Evolutionary conservation across 2,797 vertebrate genomes (phyloP).

Genomic region (Helostoma temminkii): DNA sequence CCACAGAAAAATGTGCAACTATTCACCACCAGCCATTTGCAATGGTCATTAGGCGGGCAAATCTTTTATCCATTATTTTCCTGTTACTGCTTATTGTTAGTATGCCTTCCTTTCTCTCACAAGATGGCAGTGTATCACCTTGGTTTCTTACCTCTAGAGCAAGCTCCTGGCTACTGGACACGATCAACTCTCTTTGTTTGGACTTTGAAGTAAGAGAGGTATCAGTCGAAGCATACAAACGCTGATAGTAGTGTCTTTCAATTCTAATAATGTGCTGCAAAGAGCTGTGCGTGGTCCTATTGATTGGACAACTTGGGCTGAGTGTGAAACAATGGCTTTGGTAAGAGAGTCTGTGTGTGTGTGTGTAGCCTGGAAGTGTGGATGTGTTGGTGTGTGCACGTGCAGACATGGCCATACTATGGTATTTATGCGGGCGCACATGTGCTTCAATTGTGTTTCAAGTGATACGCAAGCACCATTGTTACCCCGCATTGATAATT

Average conservation of each 20-base stretch:
- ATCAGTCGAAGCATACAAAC: slow-evolving; percentile 68
- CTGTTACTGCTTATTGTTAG: slow-evolving; percentile 37
- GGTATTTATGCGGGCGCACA: slow-evolving; percentile 50
- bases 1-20: slow-evolving; percentile 51
- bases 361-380: slow-evolving; percentile 12
- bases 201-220: slow-evolving; percentile 67
- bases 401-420: slow-evolving; percentile 20
- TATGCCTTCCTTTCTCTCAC: slow-evolving; percentile 73
- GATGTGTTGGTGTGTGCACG: slow-evolving; percentile 19
- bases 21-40: slow-evolving; percentile 47
- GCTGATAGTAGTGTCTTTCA: slow-evolving; percentile 59
- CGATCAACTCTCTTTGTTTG: slow-evolving; percentile 56
- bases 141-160: slow-evolving; percentile 39
- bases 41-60: slow-evolving; percentile 49
- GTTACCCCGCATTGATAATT: slow-evolving; percentile 77
- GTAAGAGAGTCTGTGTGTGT: slow-evolving; percentile 18
- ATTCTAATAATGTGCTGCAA: slow-evolving; percentile 69
- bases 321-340: slow-evolving; percentile 66
- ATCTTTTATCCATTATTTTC: slow-evolving; percentile 43
- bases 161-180: slow-evolving; percentile 45
- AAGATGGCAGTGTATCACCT: slow-evolving; percentile 87
- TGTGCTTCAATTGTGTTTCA: slow-evolving; percentile 65
- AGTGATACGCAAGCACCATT: slow-evolving; percentile 68
- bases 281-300: slow-evolving; percentile 57
- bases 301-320: slow-evolving; percentile 59